These are phyloP conservation scores for Lepidurus apus DNA, from an alignment of 1,140 invertebrate species.

Conservation along the genomic window DNA sequence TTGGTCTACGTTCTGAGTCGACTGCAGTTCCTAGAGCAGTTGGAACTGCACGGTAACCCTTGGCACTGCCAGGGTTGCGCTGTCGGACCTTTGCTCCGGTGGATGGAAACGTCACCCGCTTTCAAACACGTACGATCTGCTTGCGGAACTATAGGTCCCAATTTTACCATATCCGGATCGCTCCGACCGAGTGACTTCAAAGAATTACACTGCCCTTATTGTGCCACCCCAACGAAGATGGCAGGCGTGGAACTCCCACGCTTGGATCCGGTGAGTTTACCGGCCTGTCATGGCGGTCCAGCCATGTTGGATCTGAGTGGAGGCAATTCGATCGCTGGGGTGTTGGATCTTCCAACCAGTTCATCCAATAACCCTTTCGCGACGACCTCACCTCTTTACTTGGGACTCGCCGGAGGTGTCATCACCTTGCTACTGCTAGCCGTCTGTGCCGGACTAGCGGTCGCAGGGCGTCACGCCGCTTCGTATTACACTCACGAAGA, in stretches of 20 bases:
- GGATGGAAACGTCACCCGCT: slow-evolving; percentile 37
- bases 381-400: slow-evolving; percentile 32
- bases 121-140: slow-evolving; percentile 28
- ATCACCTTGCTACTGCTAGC: slow-evolving; percentile 43
- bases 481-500: slow-evolving; percentile 68
- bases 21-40: slow-evolving; percentile 40
- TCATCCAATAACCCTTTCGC: slow-evolving; percentile 23
- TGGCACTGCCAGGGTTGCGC: slow-evolving; percentile 63
- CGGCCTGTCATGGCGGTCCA: slow-evolving; percentile 23
- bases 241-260: slow-evolving; percentile 48
- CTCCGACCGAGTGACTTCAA: slow-evolving; percentile 40
- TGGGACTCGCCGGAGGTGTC: slow-evolving; percentile 43
- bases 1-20: slow-evolving; percentile 52
- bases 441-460: slow-evolving; percentile 41
- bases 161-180: slow-evolving; percentile 46
- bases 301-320: slow-evolving; percentile 23
- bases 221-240: slow-evolving; percentile 49
- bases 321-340: slow-evolving; percentile 23
- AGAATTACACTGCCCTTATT: slow-evolving; percentile 45
- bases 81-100: slow-evolving; percentile 51
- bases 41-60: slow-evolving; percentile 57
- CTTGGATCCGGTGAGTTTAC: slow-evolving; percentile 47
- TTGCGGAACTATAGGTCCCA: slow-evolving; percentile 25
- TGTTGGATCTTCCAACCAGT: slow-evolving; percentile 23
- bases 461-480: slow-evolving; percentile 56